These are phyloP conservation scores for Drosophila ezoana DNA, from an alignment of 2,888 invertebrate species.

Conservation along the genomic window DNA sequence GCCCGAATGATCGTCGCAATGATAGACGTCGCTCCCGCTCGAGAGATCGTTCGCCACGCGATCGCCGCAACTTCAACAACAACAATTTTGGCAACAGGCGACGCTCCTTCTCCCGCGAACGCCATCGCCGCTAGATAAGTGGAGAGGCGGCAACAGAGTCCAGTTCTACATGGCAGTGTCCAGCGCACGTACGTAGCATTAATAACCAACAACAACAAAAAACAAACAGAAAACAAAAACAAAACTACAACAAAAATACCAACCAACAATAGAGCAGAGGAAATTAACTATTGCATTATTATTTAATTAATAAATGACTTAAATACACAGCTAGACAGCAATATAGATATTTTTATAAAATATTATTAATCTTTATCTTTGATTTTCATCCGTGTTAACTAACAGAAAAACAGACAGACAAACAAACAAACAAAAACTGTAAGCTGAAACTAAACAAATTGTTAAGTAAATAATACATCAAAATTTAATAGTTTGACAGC, in stretches of 20 bases:
- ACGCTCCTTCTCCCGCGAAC: conserved; percentile 84
- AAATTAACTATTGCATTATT: conserved; percentile 51
- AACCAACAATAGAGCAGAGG: conserved; percentile 32
- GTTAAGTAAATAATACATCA: conserved; percentile 46
- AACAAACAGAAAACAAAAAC: conserved; percentile 16
- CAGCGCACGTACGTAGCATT: conserved; percentile 77
- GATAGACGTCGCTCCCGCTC: conserved; percentile 78
- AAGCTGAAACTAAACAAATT: conserved; percentile 42
- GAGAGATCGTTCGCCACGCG: conserved; percentile 73
- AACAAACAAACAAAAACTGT: conserved; percentile 35
- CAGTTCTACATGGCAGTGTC: conserved; percentile 44
- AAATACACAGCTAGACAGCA: conserved; percentile 36
- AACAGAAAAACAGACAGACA: conserved; percentile 25
- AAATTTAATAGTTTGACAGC: conserved; percentile 42
- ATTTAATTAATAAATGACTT: conserved; percentile 57
- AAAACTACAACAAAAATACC: conserved; percentile 11
- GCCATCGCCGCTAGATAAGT: conserved; percentile 82
- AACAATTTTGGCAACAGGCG: conserved; percentile 60
- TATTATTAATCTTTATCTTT: conserved; percentile 56
- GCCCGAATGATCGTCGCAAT: conserved; percentile 42
- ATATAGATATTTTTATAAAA: conserved; percentile 53
- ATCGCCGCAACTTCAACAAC: conserved; percentile 72
- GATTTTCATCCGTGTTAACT: conserved; percentile 54
- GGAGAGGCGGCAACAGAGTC: conserved; percentile 14
- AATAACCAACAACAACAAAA: conserved; percentile 46